Conservation (phyloP, 2,888 invertebrate genomes). For the Dynastes hyllus region DNA sequence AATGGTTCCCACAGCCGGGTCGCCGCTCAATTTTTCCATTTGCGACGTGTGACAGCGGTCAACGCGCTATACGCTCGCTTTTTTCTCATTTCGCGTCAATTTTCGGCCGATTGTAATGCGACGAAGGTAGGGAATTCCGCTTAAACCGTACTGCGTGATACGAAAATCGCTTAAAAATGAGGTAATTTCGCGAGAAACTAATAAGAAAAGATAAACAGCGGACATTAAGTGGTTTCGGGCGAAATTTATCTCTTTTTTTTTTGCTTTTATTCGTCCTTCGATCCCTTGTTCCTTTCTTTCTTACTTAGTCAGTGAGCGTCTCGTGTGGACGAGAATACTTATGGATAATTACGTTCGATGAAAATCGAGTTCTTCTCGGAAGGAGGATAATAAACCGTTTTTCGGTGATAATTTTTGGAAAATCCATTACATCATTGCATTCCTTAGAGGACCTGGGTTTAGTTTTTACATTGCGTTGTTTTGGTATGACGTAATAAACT, state of each 20-base stretch:
- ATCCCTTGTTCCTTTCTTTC: not conserved
- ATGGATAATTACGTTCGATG: slow-evolving; percentile 31
- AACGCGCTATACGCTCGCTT: slow-evolving; percentile 11
- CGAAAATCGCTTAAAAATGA: slow-evolving; percentile 40
- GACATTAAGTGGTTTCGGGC: slow-evolving; percentile 30
- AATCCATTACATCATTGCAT: slow-evolving; percentile 35
- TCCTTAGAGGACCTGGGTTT: not conserved
- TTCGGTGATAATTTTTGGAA: slow-evolving; percentile 35
- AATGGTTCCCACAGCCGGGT: slow-evolving; percentile 36
- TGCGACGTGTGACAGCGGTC: slow-evolving; percentile 20
- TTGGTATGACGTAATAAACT: slow-evolving; percentile 4
- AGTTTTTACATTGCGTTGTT: slow-evolving; percentile 15
- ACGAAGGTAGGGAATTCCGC: slow-evolving; percentile 12
- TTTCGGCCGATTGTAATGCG: slow-evolving; percentile 25
- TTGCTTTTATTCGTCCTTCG: not conserved
- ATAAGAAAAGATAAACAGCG: slow-evolving; percentile 22
- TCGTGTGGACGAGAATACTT: slow-evolving; percentile 19
- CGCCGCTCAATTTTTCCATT: slow-evolving; percentile 3
- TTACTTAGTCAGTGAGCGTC: not conserved
- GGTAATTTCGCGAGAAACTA: slow-evolving; percentile 25
- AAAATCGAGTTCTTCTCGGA: slow-evolving; percentile 32
- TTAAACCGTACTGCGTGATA: slow-evolving; percentile 34
- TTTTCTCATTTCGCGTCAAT: slow-evolving; percentile 12
- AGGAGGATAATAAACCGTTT: slow-evolving; percentile 17
- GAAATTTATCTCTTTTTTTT: slow-evolving; percentile 21